phyloP scores from a whole-genome alignment of 2,888 invertebrate species.

The Plagodis pulveraria region DNA sequence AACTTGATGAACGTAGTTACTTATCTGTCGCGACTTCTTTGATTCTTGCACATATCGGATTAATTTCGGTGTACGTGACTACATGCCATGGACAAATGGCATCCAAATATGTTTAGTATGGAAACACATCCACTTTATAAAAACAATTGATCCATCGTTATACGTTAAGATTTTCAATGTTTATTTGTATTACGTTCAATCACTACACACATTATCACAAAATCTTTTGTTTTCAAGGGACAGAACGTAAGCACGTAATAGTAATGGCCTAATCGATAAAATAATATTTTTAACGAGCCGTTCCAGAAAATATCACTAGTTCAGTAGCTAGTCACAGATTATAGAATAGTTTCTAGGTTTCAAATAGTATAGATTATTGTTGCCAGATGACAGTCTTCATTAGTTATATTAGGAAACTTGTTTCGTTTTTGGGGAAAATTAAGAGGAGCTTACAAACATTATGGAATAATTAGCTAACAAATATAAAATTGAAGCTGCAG shows the following conservation, averaged over 20 bases:
- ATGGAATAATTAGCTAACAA: too few species aligned
- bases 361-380: too few species aligned
- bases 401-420: too few species aligned
- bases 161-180: neutral
- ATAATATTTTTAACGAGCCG: neutral
- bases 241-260: neutral
- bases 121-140: conserved; percentile 13
- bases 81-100: conserved; percentile 82
- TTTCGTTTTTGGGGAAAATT: too few species aligned
- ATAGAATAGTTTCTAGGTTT: too few species aligned
- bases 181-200: neutral
- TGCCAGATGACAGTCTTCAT: too few species aligned
- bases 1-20: neutral
- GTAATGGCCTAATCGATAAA: neutral
- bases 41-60: conserved; percentile 19
- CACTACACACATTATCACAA: conserved; percentile 3
- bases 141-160: conserved; percentile 5
- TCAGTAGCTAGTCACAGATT: neutral
- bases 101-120: conserved; percentile 45
- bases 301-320: neutral
- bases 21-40: conserved; percentile 4
- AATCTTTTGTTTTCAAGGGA: neutral
- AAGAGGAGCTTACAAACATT: too few species aligned
- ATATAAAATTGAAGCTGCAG: too few species aligned
- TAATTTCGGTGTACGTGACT: conserved; percentile 71